A percentile compares a stretch with the other conserved stretches of the same genome.
Evolutionary conservation across 1,140 invertebrate genomes (phyloP).

Genomic region (Conopomorpha cramerella): DNA sequence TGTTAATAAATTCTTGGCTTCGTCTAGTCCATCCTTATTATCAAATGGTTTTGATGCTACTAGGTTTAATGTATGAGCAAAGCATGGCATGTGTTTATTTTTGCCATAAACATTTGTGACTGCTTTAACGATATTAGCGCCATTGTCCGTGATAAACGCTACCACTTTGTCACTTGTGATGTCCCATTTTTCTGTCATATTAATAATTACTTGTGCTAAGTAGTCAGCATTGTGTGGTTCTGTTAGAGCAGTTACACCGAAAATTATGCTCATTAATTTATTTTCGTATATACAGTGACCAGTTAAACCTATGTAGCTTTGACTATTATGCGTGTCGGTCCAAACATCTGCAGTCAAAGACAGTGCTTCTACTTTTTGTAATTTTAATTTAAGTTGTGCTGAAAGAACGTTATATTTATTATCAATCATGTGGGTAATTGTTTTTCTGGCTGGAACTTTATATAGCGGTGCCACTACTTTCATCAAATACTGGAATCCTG

Average conservation of each 20-base stretch:
- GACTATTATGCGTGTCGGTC: conserved; percentile 12
- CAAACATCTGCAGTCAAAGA: conserved; percentile 14
- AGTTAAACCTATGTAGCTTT: conserved; percentile 14
- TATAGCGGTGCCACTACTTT: conserved; percentile 11
- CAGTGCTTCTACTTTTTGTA: conserved; percentile 12
- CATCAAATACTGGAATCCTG: too few relatives aligned
- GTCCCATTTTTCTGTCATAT: conserved; percentile 18
- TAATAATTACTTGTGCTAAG: conserved; percentile 13
- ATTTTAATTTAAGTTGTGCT: conserved; percentile 11
- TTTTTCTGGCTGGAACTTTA: conserved; percentile 8
- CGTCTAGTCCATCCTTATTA: conserved; percentile 12
- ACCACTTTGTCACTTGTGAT: conserved; percentile 23
- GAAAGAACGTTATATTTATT: conserved; percentile 9
- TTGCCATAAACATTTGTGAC: conserved; percentile 22
- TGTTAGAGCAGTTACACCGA: conserved; percentile 14
- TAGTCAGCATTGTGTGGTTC: conserved; percentile 23
- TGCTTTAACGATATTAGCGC: conserved; percentile 31
- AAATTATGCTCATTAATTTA: conserved; percentile 11
- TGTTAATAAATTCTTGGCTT: conserved; percentile 14
- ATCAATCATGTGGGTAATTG: conserved; percentile 12
- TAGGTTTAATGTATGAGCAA: conserved; percentile 24
- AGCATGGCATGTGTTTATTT: conserved; percentile 26
- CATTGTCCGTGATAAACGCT: conserved; percentile 31
- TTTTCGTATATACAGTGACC: conserved; percentile 14
- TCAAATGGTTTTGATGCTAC: conserved; percentile 16